These are phyloP conservation scores for Pseudeuparius sepicola DNA, from an alignment of 2,888 invertebrate species.

Conservation along the genomic window DNA sequence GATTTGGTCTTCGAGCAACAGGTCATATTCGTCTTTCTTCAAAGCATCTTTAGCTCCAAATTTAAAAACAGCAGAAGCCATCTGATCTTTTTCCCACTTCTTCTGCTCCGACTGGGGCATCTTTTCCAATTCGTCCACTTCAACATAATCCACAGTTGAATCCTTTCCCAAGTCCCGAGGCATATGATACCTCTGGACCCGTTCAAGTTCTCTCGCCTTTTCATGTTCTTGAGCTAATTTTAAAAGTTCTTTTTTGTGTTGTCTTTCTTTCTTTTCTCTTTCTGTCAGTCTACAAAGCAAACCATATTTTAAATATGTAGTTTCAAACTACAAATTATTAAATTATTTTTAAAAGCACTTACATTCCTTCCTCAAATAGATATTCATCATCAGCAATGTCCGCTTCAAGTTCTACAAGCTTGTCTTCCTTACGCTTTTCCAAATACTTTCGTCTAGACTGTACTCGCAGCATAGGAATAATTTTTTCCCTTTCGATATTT, in stretches of 20 bases:
- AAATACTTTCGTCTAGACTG: slow-evolving; percentile 91
- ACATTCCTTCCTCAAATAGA: slow-evolving; percentile 82
- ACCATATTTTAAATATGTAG: slow-evolving; percentile 8
- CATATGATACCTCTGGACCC: slow-evolving; percentile 90
- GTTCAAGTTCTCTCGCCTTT: slow-evolving; percentile 84
- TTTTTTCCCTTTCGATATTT: slow-evolving; percentile 72
- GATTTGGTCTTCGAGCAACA: slow-evolving; percentile 91
- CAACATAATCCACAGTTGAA: slow-evolving; percentile 62
- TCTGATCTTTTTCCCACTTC: slow-evolving; percentile 97
- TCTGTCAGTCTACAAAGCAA: slow-evolving; percentile 62
- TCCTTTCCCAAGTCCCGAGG: slow-evolving; percentile 77
- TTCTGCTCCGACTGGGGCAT: slow-evolving; percentile 75
- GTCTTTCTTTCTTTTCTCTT: slow-evolving; percentile 71
- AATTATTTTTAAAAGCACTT: slow-evolving; percentile 36
- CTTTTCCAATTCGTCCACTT: slow-evolving; percentile 79
- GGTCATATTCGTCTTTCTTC: slow-evolving; percentile 74
- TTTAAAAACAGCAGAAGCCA: slow-evolving; percentile 82
- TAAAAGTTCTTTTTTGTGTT: slow-evolving; percentile 84
- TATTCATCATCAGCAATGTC: slow-evolving; percentile 95
- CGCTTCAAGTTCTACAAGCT: slow-evolving; percentile 87
- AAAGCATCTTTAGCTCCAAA: slow-evolving; percentile 87
- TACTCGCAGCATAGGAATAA: slow-evolving; percentile 78
- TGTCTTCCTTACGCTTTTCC: slow-evolving; percentile 92
- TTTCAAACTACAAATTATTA: slow-evolving; percentile 1
- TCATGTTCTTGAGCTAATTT: slow-evolving; percentile 93